These are phyloP conservation scores for Sabatieria punctata DNA, from an alignment of 2,888 invertebrate genomes.

Conservation along the genomic window DNA sequence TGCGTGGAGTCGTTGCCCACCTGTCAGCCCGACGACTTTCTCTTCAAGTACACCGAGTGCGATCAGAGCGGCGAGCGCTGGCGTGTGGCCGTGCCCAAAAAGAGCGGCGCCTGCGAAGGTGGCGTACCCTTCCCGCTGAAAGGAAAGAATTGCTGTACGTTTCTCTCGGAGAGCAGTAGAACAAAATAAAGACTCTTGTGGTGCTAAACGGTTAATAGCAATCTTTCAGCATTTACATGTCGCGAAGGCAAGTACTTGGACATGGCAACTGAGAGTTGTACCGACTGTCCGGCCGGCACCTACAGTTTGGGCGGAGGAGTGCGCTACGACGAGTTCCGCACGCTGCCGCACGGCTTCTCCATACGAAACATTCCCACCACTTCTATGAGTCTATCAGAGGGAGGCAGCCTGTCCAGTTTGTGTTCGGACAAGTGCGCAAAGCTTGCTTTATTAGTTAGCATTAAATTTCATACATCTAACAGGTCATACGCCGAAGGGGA, in stretches of 20 bases:
- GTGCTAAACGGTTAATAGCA: background rate
- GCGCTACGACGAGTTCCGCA: constrained; percentile 40
- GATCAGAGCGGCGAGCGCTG: constrained; percentile 39
- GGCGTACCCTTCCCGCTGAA: constrained; percentile 36
- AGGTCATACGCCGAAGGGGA: too few species aligned
- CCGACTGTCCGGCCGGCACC: constrained; percentile 38
- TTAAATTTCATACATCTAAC: too few species aligned
- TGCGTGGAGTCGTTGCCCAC: background rate
- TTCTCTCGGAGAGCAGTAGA: too few species aligned
- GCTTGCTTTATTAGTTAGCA: too few species aligned
- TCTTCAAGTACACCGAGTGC: constrained; percentile 40
- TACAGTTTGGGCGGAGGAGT: constrained; percentile 44
- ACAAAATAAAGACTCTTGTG: constrained; percentile 1
- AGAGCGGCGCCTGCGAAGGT: constrained; percentile 31
- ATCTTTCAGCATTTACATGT: constrained; percentile 38
- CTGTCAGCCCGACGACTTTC: background rate
- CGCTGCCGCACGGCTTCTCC: constrained; percentile 39
- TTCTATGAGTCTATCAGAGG: background rate
- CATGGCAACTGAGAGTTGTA: constrained; percentile 38
- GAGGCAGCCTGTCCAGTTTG: background rate
- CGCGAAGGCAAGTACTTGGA: constrained; percentile 41
- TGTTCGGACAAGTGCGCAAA: too few species aligned
- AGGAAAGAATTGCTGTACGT: constrained; percentile 42
- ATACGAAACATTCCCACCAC: background rate
- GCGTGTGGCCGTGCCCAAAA: constrained; percentile 42